phyloP scores from a whole-genome alignment of 2,113 vertebrate species.

The Gila orcuttii region DNA sequence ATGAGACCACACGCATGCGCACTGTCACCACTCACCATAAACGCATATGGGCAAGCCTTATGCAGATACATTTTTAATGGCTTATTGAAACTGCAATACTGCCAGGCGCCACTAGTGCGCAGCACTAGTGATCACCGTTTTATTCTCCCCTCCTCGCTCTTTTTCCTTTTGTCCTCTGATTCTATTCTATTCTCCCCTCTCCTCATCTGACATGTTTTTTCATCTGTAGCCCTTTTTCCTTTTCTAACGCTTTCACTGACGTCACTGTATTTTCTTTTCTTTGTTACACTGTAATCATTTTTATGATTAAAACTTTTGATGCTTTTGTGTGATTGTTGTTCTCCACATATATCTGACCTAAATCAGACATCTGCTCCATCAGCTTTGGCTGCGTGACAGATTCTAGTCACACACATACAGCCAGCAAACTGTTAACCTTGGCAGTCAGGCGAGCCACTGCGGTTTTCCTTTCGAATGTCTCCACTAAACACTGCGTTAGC shows the following conservation, averaged over 20 bases:
- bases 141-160: background rate
- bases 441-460: background rate
- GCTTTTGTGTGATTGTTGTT: background rate
- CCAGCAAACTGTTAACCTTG: conserved; percentile 27
- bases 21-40: background rate
- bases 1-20: background rate
- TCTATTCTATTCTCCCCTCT: background rate
- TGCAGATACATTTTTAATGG: background rate
- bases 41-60: background rate
- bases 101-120: conserved; percentile 36
- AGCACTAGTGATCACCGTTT: conserved; percentile 1
- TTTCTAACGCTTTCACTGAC: background rate
- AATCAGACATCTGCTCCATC: conserved; percentile 10
- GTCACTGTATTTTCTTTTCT: background rate
- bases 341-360: background rate
- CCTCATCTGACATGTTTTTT: background rate
- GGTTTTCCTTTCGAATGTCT: background rate
- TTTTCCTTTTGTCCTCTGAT: conserved; percentile 5
- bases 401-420: background rate
- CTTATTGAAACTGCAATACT: conserved; percentile 18
- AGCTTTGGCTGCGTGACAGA: conserved; percentile 2
- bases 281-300: background rate
- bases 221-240: background rate
- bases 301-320: background rate
- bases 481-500: background rate